A percentile compares a stretch with the other conserved stretches of the same genome.
phyloP scores from a whole-genome alignment of 2,797 vertebrate species.

The Sebastes nivosus region DNA sequence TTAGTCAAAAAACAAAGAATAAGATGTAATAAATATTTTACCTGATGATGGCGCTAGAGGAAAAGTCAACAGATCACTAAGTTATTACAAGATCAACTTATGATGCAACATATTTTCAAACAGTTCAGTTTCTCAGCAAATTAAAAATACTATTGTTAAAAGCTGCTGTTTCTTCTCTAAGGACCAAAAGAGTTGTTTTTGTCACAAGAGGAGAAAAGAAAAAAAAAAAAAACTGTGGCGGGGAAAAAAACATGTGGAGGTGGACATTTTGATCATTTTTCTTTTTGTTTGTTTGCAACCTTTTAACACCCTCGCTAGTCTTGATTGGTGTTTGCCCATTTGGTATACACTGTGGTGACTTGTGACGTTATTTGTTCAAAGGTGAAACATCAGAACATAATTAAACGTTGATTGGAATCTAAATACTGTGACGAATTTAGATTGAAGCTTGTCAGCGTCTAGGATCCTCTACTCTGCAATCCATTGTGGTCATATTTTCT shows the following conservation, averaged over 20 bases:
- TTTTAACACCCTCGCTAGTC: conserved; percentile 1
- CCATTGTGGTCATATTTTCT: not conserved
- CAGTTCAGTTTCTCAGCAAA: not conserved
- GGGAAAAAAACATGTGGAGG: not conserved
- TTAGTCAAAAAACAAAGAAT: not conserved
- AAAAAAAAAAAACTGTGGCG: not conserved
- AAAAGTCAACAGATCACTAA: not conserved
- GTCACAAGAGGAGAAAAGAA: not conserved
- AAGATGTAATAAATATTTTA: not conserved
- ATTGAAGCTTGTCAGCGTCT: conserved; percentile 7
- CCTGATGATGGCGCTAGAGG: not conserved
- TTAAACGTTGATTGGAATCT: conserved; percentile 14
- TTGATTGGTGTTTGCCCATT: conserved; percentile 43
- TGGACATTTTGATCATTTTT: conserved; percentile 9
- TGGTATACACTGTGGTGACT: conserved; percentile 25
- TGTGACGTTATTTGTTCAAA: conserved; percentile 10
- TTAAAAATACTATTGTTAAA: not conserved
- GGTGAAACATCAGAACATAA: not conserved
- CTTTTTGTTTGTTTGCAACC: conserved; percentile 27
- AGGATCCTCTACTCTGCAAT: not conserved
- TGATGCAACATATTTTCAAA: not conserved
- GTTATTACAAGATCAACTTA: not conserved
- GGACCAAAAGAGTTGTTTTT: not conserved
- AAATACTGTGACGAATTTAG: conserved; percentile 9
- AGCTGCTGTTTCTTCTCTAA: not conserved